These are phyloP conservation scores for Pseudolaguvia tuberculata DNA, from an alignment of 2,113 vertebrate species.

Conservation along the genomic window DNA sequence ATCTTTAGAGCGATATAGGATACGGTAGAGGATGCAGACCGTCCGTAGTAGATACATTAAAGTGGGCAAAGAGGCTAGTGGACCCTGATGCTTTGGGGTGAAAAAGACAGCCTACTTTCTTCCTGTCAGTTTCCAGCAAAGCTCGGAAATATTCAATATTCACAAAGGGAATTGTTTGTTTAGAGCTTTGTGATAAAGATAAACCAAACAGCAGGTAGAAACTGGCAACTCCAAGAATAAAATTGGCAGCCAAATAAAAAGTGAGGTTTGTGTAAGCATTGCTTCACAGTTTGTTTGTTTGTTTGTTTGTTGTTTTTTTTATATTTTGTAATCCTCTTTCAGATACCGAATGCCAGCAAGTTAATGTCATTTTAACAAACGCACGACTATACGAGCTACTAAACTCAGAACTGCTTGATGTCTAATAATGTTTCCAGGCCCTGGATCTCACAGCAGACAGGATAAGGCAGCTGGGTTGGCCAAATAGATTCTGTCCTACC, in stretches of 20 bases:
- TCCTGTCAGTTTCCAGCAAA: neutral
- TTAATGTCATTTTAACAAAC: neutral
- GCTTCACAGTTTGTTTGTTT: neutral
- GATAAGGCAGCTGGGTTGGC: neutral
- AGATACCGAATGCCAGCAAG: constrained; percentile 4
- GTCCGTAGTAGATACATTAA: neutral
- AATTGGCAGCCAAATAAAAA: constrained; percentile 6
- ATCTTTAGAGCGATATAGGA: neutral
- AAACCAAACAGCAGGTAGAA: constrained; percentile 5
- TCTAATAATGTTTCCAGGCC: neutral
- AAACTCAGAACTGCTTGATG: neutral
- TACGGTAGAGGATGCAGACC: neutral
- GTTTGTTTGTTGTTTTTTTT: too few species aligned
- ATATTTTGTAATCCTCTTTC: constrained; percentile 7
- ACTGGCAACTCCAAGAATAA: neutral
- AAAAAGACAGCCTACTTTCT: neutral
- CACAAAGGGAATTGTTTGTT: neutral
- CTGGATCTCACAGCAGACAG: constrained; percentile 14
- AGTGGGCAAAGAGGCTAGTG: neutral
- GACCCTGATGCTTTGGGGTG: neutral
- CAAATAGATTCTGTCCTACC: neutral
- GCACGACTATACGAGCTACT: neutral
- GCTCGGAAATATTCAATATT: neutral
- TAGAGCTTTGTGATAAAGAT: neutral
- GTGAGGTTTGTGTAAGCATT: neutral